Evolutionary conservation across 2,797 vertebrate species (phyloP).

Genomic region (Schizopygopsis malacanthus): DNA sequence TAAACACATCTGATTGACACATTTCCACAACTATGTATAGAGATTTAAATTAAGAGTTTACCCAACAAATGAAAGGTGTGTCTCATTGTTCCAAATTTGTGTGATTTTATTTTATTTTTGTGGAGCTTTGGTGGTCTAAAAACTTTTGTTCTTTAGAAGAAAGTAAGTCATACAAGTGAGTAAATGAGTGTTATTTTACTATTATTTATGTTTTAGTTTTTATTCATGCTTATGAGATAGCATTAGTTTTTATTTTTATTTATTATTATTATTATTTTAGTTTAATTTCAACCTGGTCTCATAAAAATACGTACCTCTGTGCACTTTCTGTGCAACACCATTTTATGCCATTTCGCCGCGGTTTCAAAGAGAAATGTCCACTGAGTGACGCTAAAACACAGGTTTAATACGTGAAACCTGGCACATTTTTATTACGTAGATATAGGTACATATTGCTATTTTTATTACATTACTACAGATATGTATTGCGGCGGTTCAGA

Average conservation of each 20-base stretch:
- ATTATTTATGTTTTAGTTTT: neutral
- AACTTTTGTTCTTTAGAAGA: neutral
- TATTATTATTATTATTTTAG: neutral
- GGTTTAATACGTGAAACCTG: no score
- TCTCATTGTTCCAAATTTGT: neutral
- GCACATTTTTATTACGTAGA: no score
- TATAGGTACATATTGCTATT: no score
- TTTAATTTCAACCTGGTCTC: neutral
- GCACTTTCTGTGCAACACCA: no score
- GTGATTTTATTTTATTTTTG: neutral
- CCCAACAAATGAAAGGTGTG: neutral
- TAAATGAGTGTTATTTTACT: neutral
- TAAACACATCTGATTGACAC: conserved; percentile 22
- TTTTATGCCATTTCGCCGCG: no score
- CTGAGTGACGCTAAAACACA: no score
- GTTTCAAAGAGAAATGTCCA: no score
- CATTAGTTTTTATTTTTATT: neutral
- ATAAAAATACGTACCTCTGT: no score
- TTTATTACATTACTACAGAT: no score
- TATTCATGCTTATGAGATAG: neutral
- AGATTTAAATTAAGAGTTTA: neutral
- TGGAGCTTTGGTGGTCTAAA: neutral
- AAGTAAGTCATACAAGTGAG: neutral
- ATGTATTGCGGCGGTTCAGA: no score
- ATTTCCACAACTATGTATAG: neutral